phyloP scores from a whole-genome alignment of 2,888 invertebrate genomes.

The Drosophila stalkeri region DNA sequence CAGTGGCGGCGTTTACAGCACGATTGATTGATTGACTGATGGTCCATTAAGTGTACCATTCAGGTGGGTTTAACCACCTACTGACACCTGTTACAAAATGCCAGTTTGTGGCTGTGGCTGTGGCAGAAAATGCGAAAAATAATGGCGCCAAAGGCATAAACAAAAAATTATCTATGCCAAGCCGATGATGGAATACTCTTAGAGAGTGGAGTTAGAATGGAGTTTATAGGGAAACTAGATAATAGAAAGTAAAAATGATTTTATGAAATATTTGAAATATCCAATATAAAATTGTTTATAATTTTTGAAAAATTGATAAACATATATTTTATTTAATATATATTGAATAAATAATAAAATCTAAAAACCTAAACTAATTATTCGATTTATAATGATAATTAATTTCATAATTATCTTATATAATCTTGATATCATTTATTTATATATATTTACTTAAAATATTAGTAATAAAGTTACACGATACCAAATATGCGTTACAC shows the following conservation, averaged over 20 bases:
- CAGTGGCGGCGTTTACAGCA: conserved; percentile 56
- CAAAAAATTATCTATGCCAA: not conserved
- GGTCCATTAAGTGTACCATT: conserved; percentile 49
- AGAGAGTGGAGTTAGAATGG: not conserved
- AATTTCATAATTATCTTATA: no score
- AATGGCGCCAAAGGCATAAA: not conserved
- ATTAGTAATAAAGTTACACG: no score
- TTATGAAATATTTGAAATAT: no score
- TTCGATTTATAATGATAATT: no score
- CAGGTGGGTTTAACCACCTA: conserved; percentile 29
- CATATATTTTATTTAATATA: no score
- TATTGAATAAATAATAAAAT: no score
- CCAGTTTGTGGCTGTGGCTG: not conserved
- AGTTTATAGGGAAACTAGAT: not conserved
- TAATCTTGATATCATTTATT: no score
- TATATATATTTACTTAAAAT: no score
- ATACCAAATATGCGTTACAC: not conserved
- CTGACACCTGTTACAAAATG: conserved; percentile 29
- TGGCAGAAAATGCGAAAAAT: conserved; percentile 8
- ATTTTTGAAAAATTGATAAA: no score
- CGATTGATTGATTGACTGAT: conserved; percentile 67
- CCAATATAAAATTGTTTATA: no score
- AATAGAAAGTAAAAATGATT: no score
- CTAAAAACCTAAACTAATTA: no score
- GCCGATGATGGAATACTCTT: not conserved